Evolutionary conservation across 2,888 invertebrate genomes (phyloP).

Genomic region (Dynastes maya): DNA sequence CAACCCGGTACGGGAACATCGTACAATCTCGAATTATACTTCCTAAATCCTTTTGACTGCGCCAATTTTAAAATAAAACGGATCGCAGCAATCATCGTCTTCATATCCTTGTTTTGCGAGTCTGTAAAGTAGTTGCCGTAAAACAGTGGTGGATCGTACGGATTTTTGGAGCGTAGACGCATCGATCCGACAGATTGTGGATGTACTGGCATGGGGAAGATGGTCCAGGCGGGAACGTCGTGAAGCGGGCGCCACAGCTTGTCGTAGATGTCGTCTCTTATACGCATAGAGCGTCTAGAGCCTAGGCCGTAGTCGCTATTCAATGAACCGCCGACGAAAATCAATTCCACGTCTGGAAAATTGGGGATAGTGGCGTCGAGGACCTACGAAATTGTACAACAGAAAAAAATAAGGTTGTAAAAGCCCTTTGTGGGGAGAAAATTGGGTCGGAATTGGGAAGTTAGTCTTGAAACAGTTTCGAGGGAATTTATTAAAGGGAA

Average conservation of each 20-base stretch:
- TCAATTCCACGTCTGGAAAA: slow-evolving; percentile 80
- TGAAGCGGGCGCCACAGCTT: slow-evolving; percentile 68
- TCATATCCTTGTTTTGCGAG: slow-evolving; percentile 69
- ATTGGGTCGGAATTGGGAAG: too few species aligned
- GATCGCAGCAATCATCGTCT: slow-evolving; percentile 72
- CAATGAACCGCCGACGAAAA: slow-evolving; percentile 73
- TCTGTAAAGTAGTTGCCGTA: slow-evolving; percentile 75
- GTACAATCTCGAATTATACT: slow-evolving; percentile 72
- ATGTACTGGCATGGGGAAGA: slow-evolving; percentile 75
- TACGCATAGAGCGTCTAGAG: slow-evolving; percentile 64
- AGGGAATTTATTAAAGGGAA: too few species aligned
- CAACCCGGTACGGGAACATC: slow-evolving; percentile 71
- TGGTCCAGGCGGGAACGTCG: slow-evolving; percentile 70
- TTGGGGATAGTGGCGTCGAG: slow-evolving; percentile 71
- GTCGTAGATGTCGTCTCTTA: slow-evolving; percentile 60
- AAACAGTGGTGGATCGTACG: slow-evolving; percentile 75
- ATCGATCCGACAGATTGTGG: slow-evolving; percentile 73
- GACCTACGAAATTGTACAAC: slow-evolving; percentile 68
- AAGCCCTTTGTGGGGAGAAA: background rate
- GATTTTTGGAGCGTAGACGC: slow-evolving; percentile 72
- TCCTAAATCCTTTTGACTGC: slow-evolving; percentile 70
- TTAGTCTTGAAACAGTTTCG: too few species aligned
- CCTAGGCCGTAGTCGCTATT: slow-evolving; percentile 64
- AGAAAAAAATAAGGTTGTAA: background rate
- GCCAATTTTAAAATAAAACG: slow-evolving; percentile 70